Percentiles rank a stretch among this genome's conserved stretches.
Evolutionary conservation across 1,140 invertebrate species (phyloP).

Genomic region (Pseudoatta argentina): DNA sequence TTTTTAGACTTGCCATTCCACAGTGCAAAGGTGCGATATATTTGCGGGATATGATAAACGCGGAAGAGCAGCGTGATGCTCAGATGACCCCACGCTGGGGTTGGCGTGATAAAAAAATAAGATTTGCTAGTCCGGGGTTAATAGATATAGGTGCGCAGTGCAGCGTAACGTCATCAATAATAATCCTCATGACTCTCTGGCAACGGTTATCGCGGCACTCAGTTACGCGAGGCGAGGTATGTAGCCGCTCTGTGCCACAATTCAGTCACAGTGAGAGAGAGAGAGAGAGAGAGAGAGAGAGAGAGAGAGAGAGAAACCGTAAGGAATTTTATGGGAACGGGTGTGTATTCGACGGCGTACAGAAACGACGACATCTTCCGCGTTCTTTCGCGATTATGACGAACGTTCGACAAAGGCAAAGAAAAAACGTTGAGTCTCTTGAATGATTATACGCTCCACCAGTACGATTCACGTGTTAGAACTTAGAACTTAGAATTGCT

Average conservation of each 20-base stretch:
- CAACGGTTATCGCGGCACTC: slow-evolving; percentile 63
- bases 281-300: no score
- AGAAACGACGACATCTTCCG: slow-evolving; percentile 59
- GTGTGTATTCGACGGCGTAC: slow-evolving; percentile 60
- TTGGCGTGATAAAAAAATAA: slow-evolving; percentile 4
- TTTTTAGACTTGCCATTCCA: no score
- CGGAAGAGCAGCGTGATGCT: neutral
- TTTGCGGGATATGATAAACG: neutral
- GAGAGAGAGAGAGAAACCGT: slow-evolving; percentile 73
- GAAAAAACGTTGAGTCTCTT: neutral
- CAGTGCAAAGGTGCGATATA: no score
- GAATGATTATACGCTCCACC: neutral
- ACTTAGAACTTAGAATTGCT: neutral
- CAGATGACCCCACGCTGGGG: neutral
- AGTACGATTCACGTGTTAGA: neutral
- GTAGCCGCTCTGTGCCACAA: slow-evolving; percentile 68
- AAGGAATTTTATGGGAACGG: slow-evolving; percentile 82
- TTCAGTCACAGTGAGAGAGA: slow-evolving; percentile 70
- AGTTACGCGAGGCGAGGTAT: slow-evolving; percentile 59
- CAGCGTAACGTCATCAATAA: slow-evolving; percentile 56
- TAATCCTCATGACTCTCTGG: slow-evolving; percentile 31
- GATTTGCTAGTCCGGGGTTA: neutral
- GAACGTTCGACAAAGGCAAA: slow-evolving; percentile 3
- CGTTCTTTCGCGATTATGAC: slow-evolving; percentile 63
- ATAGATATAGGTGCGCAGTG: slow-evolving; percentile 8